Base-by-base conservation (phyloP, 2,797 vertebrate genomes). In the Podarcis lilfordi region DNA sequence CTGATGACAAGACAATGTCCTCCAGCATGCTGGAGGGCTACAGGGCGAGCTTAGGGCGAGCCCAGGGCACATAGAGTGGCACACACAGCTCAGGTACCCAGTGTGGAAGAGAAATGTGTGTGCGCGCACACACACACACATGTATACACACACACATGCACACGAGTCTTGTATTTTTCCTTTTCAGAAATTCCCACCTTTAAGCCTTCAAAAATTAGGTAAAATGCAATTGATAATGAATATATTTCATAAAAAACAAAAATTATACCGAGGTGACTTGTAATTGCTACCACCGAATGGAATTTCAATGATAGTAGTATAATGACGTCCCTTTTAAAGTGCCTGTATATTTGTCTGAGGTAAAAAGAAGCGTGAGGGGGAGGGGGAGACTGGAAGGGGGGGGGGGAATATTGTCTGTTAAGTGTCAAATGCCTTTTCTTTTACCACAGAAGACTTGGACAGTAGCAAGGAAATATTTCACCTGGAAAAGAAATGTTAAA, bases 401-500 rank as follows among this genome's bases (percentile, higher is more conserved):
- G 77, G 86, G 80, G 87, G 77, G 86, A 94, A 94, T 92, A 95
- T 94, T 96, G 95, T 95, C 96, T 96, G 85, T 96, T 95, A 96
- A 93, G 91, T 96, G 95, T 96, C 96, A 96, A 95, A 96, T 95
- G 35, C 93, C 95, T 94, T 96, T 96, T 95, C 93, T 96, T 96
- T 94, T 94, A 94, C 92, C 68, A 32, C 68, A 78, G 89, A 96
- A 94, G 85, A 91, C 95, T 97, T 97, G 96, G 96, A 92, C 95
- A 95, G 92, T 93, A 96, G 93, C 96, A 95, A 93, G 95, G 95
- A 96, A 97, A 95, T 96, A 95, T 94, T 96, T 96, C 95, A 95
- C 92, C 93, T 96, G 93, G 94, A 96, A 97, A 93, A 94, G 92
- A 96, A 96, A 96, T 89, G 96, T 95, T 97, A 96, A 97, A 96